phyloP scores from a whole-genome alignment of 2,113 vertebrate genomes.

The Corapipo altera region DNA sequence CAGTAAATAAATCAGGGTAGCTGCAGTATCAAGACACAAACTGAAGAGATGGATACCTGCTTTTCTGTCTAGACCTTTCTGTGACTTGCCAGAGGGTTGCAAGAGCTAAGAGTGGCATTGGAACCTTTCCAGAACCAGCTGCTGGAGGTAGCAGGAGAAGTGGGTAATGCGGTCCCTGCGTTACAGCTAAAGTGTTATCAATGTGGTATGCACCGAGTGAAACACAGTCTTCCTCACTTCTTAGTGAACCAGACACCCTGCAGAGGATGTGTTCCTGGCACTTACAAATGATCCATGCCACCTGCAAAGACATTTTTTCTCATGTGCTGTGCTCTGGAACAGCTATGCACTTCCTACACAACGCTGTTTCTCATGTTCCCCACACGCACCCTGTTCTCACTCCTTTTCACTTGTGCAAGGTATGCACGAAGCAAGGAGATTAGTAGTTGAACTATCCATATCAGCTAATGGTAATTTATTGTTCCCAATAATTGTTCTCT shows the following conservation, averaged over 20 bases:
- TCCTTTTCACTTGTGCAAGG: neutral
- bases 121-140: neutral
- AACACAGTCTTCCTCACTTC: neutral
- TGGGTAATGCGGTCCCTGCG: neutral
- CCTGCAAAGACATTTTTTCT: neutral
- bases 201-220: neutral
- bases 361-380: neutral
- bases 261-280: neutral
- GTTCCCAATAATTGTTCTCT: neutral
- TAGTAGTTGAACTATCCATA: neutral
- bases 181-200: neutral
- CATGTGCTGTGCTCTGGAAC: neutral
- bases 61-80: neutral
- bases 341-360: neutral
- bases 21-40: neutral
- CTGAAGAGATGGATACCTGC: neutral
- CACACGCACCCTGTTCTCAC: neutral
- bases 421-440: neutral
- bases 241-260: neutral
- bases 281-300: neutral
- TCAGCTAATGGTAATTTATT: neutral
- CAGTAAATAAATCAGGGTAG: neutral
- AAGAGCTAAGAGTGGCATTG: accelerated
- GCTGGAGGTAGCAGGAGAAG: neutral
- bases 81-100: neutral